Evolutionary conservation across 2,113 vertebrate species (phyloP), one percentile per base, ranked within the genome.

Genomic region (Tetrax tetrax): DNA sequence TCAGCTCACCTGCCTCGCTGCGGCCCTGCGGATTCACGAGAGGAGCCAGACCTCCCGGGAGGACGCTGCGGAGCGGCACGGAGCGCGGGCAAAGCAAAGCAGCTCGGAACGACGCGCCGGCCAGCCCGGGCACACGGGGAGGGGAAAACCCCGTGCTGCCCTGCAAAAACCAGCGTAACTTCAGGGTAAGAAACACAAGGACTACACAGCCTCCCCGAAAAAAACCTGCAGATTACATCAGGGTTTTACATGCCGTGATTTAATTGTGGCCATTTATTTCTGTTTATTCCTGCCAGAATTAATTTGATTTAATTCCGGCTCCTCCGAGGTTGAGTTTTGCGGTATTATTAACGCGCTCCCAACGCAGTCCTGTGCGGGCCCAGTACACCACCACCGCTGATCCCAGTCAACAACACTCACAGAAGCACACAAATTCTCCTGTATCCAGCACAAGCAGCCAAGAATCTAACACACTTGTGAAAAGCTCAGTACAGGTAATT

Each of bases 331-430:
- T 38, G 51, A 83, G 25, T 54, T 60, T 7, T 71, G 28, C 53
- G 24, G 14, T 4, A 16, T 5, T 10, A 29, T 10, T 8, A 71
- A 21, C 0, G 22, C 20, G 9, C 35, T 23, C 41, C 23, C 23
- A 15, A 27, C 0, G 13, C 3, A 10, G 33, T 5, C 68, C 17
- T 28, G 47, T 25, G 48, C 31, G 20, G 54, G 29, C 29, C 64
- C 47, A 10, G 1, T 6, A 5, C 3, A 27, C 24, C 8, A 4
- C 29, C 29, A 3, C 3, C 13, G 13, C 41, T 22, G 20, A 31
- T 37, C 51, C 74, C 6, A 29, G 64, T 31, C 53, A 41, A 23
- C 8, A 76, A 16, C 68, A 7, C 15, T 22, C 47, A 24, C 1
- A 35, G 51, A 37, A 60, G 41, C 3, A 37, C 3, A 41, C 50